Conservation (phyloP, 1,140 invertebrate genomes). For the Penaeus indicus region DNA sequence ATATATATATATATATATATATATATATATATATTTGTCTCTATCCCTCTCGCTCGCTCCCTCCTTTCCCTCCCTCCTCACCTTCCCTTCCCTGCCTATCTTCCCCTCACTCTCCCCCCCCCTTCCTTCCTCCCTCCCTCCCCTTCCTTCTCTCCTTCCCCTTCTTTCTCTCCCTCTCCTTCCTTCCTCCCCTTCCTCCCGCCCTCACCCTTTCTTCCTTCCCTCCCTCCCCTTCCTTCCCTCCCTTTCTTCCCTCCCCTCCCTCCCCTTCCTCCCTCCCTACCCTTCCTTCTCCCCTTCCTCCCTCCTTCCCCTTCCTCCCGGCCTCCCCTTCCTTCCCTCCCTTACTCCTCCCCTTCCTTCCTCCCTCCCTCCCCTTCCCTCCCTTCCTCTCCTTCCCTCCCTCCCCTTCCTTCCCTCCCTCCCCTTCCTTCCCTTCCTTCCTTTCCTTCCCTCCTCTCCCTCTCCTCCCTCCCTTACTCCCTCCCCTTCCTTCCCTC, state of each 20-base stretch:
- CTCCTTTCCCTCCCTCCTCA: not conserved
- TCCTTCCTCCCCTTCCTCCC: too few relatives aligned
- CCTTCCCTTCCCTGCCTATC: not conserved
- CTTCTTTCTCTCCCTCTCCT: not conserved
- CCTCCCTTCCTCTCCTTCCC: not conserved
- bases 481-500: not conserved
- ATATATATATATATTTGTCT: too few relatives aligned
- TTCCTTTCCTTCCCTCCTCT: not conserved
- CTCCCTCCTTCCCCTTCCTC: not conserved
- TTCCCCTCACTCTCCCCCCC: not conserved
- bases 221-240: not conserved
- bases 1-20: too few relatives aligned
- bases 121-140: not conserved
- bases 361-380: not conserved
- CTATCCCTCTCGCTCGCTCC: not conserved
- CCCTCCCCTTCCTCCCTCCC: not conserved
- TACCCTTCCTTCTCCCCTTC: not conserved
- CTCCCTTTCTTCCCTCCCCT: constrained; percentile 19
- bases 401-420: too few relatives aligned
- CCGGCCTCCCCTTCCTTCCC: not conserved
- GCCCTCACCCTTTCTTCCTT: not conserved
- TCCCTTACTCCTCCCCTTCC: not conserved
- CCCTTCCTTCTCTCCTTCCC: not conserved
- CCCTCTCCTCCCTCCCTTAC: not conserved
- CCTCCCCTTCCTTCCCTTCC: not conserved